Base-by-base conservation (phyloP, 2,113 vertebrate genomes). In the Amazona vittata region DNA sequence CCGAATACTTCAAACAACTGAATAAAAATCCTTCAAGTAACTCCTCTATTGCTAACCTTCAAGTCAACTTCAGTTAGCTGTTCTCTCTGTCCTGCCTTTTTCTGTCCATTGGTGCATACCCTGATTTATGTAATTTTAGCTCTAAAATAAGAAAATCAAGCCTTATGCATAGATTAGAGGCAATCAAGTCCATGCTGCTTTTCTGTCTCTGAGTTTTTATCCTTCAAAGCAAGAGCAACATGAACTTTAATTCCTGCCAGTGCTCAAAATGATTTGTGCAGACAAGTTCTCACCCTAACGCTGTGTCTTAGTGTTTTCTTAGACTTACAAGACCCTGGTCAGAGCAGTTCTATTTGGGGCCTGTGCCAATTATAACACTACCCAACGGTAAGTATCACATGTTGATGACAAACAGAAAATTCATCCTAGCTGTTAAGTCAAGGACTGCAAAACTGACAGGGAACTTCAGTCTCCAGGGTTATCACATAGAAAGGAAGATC, bases 81-180 rank as follows among this genome's bases (percentile, higher is more conserved):
- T 53, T 65, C 14, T 18, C 24, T 25, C 6, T n/a, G 9, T 17
- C 16, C 16, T 28, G 2, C 0, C 12, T 17, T 60, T n/a, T 55
- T 11, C 17, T 77, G 12, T 15, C 16, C 22, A 21, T 2, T 62
- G 35, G 19, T 49, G 28, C 21, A 26, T 2, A 76, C 4, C 8
- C 6, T 49, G 35, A 46, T 50, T 46, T 59, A 52, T 6, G 3
- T 6, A 17, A 55, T 28, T 67, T 71, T 49, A 49, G 18, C 15
- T 73, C 52, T 31, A 77, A 49, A 80, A 16, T 12, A 24, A 59
- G 10, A 37, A 62, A 71, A 52, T 14, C 13, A n/a, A 86, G 31
- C 28, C 52, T 49, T 18, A 46, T 8, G 14, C 15, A 26, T 8
- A 49, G 67, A 25, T 17, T 10, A 35, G 31, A 55, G 16, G 31